Evolutionary conservation across 2,888 invertebrate genomes (phyloP).

Genomic region (Druceiella hillmani): DNA sequence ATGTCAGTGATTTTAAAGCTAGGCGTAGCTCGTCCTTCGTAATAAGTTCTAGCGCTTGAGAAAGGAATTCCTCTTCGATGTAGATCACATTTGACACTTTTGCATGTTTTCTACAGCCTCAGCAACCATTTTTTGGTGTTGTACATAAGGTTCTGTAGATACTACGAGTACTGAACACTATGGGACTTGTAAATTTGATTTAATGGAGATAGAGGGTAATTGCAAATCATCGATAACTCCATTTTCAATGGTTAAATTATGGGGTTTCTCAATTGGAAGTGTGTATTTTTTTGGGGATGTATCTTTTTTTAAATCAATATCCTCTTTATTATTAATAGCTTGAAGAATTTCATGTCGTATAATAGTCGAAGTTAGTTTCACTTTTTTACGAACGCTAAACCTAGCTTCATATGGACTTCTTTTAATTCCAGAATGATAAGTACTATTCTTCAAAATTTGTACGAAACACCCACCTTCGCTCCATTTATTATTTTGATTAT

Average conservation of each 20-base stretch:
- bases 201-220: too few species aligned
- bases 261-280: neutral
- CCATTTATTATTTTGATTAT: neutral
- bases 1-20: too few species aligned
- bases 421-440: neutral
- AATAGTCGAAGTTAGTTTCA: neutral
- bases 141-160: too few species aligned
- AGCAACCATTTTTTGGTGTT: too few species aligned
- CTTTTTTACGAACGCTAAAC: neutral
- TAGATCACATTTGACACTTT: too few species aligned
- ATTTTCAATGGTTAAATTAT: neutral
- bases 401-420: neutral
- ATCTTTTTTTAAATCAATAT: neutral
- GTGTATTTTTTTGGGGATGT: neutral
- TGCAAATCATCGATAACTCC: neutral
- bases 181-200: too few species aligned
- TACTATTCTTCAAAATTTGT: neutral
- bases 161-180: too few species aligned
- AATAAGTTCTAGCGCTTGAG: too few species aligned
- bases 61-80: too few species aligned
- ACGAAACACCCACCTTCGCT: neutral
- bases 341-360: constrained; percentile 1
- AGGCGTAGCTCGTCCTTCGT: too few species aligned
- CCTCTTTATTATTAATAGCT: neutral
- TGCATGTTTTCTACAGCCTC: too few species aligned